Evolutionary conservation across 2,797 vertebrate genomes (phyloP).

Genomic region (Lindbergichthys nudifrons): DNA sequence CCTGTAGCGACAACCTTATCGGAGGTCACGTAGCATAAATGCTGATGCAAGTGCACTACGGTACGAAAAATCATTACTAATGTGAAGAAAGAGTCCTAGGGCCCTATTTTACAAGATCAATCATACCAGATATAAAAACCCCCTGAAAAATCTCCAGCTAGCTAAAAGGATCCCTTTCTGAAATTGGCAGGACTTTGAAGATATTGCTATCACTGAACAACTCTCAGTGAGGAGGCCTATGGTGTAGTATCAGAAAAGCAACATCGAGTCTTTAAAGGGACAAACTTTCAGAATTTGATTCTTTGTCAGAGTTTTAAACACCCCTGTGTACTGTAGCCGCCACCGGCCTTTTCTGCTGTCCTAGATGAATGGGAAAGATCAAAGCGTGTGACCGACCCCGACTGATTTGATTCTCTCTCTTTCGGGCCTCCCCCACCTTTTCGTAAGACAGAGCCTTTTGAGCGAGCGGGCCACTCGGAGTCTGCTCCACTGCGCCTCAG

Average conservation of each 20-base stretch:
- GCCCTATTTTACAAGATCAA: no score
- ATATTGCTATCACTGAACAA: background rate
- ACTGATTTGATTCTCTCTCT: slow-evolving; percentile 31
- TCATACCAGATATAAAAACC: no score
- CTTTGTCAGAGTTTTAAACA: background rate
- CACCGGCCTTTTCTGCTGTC: background rate
- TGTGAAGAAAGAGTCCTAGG: no score
- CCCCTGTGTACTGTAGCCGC: background rate
- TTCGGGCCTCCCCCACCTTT: slow-evolving; percentile 1
- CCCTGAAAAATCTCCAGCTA: no score
- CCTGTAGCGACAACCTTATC: no score
- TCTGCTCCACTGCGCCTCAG: slow-evolving; percentile 33
- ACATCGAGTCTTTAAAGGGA: background rate
- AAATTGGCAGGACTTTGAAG: no score
- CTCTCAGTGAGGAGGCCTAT: background rate
- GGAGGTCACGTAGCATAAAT: no score
- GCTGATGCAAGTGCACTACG: no score
- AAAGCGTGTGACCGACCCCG: slow-evolving; percentile 23
- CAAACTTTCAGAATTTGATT: background rate
- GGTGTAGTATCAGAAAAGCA: background rate
- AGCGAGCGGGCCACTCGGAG: background rate
- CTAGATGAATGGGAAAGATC: slow-evolving; percentile 26
- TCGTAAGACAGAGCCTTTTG: slow-evolving; percentile 36
- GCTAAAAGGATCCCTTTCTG: no score
- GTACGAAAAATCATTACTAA: no score